A percentile compares a stretch with the other conserved stretches of the same genome.
Conservation (phyloP, 92 coral and sea anemone species). For the Diadumene lineata region DNA sequence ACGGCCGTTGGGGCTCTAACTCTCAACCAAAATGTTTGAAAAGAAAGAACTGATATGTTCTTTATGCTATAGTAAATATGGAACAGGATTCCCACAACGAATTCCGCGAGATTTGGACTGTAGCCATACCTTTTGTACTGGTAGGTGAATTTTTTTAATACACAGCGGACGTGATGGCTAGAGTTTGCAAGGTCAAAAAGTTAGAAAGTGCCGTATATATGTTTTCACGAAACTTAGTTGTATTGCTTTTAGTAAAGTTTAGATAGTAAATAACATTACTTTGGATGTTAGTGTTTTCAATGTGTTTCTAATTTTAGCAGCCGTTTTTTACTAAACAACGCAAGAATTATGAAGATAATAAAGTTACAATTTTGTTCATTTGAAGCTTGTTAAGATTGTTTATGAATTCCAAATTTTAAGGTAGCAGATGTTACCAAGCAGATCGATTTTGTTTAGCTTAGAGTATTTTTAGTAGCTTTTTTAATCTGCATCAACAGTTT, state of each 20-base stretch:
- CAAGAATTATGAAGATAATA: too few species aligned
- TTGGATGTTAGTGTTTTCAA: too few species aligned
- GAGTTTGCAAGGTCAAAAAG: neutral
- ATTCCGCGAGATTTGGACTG: constrained; percentile 93
- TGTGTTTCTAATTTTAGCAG: too few species aligned
- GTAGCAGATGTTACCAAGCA: too few species aligned
- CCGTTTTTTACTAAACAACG: too few species aligned
- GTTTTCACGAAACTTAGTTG: too few species aligned
- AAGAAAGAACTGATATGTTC: constrained; percentile 69
- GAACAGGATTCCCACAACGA: constrained; percentile 88
- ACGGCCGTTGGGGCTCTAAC: neutral
- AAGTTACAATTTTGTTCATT: neutral
- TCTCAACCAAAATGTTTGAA: constrained; percentile 53
- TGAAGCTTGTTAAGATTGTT: too few species aligned
- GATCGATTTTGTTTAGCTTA: too few species aligned
- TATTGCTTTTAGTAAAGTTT: neutral
- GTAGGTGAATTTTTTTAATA: constrained; percentile 38
- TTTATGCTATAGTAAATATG: constrained; percentile 73
- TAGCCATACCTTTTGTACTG: constrained; percentile 88
- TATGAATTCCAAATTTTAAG: too few species aligned
- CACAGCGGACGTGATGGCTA: neutral
- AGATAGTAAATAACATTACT: neutral
- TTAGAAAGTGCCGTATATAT: neutral
- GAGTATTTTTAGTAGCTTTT: too few species aligned
- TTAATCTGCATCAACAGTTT: too few species aligned